A percentile compares a stretch with the other conserved stretches of the same genome.
These are phyloP conservation scores for Ichneumon xanthorius DNA, from an alignment of 2,888 invertebrate species.

Conservation along the genomic window DNA sequence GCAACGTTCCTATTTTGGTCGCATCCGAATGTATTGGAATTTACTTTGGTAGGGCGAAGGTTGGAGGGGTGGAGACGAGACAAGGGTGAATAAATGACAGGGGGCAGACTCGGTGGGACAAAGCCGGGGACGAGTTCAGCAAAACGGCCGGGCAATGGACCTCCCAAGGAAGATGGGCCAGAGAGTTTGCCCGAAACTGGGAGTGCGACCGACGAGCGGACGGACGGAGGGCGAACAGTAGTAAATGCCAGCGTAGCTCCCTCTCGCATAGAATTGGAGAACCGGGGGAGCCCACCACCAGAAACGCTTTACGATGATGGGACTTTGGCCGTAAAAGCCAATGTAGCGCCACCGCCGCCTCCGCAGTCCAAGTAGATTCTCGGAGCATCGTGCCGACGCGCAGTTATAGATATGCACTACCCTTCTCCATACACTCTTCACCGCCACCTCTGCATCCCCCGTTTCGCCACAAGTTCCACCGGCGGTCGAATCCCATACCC, in stretches of 20 bases:
- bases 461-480: not conserved
- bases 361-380: conserved; percentile 37
- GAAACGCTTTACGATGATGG: conserved; percentile 78
- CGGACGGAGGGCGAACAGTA: conserved; percentile 66
- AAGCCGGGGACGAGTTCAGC: conserved; percentile 33
- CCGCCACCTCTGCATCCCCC: conserved; percentile 4
- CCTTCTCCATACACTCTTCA: not conserved
- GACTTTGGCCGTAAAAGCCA: conserved; percentile 78
- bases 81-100: conserved; percentile 49
- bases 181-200: conserved; percentile 32
- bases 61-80: conserved; percentile 47
- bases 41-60: conserved; percentile 72
- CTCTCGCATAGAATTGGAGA: conserved; percentile 40
- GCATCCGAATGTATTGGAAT: conserved; percentile 79
- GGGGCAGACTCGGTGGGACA: conserved; percentile 29
- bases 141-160: conserved; percentile 13
- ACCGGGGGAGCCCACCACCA: conserved; percentile 48
- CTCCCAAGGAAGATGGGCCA: conserved; percentile 42
- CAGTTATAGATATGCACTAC: conserved; percentile 40
- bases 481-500: not conserved
- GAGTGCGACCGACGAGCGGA: conserved; percentile 41
- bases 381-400: conserved; percentile 28
- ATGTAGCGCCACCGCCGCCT: conserved; percentile 74
- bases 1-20: conserved; percentile 75
- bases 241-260: conserved; percentile 16